phyloP scores from a whole-genome alignment of 2,797 vertebrate genomes.

The Triplophysa yarkandensis region DNA sequence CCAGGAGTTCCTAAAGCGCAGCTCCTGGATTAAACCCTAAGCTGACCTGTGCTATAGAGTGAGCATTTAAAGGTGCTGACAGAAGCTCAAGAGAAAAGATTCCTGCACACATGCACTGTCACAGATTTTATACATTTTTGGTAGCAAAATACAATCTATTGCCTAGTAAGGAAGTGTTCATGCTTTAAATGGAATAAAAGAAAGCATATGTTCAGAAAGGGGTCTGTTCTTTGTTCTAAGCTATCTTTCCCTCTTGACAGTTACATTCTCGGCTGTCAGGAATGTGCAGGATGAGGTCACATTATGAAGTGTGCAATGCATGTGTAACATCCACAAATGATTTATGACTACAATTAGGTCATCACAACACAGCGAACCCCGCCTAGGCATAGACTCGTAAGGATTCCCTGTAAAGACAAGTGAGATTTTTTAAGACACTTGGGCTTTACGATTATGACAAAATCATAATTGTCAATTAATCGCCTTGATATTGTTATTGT shows the following conservation, averaged over 20 bases:
- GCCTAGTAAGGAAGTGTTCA: constrained; percentile 6
- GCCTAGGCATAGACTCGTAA: constrained; percentile 42
- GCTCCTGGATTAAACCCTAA: constrained; percentile 17
- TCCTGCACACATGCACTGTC: constrained; percentile 22
- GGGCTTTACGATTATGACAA: no score
- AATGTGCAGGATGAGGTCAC: constrained; percentile 36
- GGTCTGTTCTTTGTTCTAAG: constrained; percentile 12
- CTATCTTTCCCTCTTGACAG: constrained; percentile 9
- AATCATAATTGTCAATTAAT: no score
- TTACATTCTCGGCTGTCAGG: constrained; percentile 23
- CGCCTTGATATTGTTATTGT: no score
- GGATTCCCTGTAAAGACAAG: background rate
- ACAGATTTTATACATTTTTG: constrained; percentile 23
- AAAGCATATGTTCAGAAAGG: constrained; percentile 20
- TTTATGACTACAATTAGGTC: constrained; percentile 59
- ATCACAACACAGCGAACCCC: constrained; percentile 31
- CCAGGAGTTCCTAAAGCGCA: background rate
- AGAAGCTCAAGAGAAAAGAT: constrained; percentile 62
- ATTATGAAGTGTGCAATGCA: constrained; percentile 15
- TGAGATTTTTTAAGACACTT: no score
- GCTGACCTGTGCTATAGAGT: constrained; percentile 33
- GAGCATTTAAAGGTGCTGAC: constrained; percentile 56
- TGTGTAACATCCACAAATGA: constrained; percentile 53
- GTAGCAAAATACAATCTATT: constrained; percentile 13
- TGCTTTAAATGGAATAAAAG: constrained; percentile 17